Base-by-base conservation (phyloP, 2,888 invertebrate species). In the Deroplatys truncata region DNA sequence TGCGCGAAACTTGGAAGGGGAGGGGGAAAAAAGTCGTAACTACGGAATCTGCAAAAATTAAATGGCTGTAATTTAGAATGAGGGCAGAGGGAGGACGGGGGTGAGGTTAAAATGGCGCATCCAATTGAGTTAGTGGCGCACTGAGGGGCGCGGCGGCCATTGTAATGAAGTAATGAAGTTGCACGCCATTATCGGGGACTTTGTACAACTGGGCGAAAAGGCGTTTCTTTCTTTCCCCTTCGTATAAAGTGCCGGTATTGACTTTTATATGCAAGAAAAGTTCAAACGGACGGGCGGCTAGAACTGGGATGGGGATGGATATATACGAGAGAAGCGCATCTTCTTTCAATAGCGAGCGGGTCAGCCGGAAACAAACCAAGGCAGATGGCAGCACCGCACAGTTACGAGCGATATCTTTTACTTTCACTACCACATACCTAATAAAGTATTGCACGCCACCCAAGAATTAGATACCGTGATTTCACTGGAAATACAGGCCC, bases 111-210 rank as follows among this genome's bases (percentile, higher is more conserved):
- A 72, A 72, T 72, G 56, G 56, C 56, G 56, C 56, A 72, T 72
- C 56, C 56, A 72, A 72, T 72, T 72, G 56, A 72, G 56, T 72
- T 72, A 72, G 56, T 72, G 56, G 56, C 56, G 56, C 56, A 72
- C 56, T 72, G 56, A 72, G 56, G 56, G 56, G 56, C 56, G 56
- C 56, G 56, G 56, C 56, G 56, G 43, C 35, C 85, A 85, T 85
- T 35, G 85, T 85, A 85, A 85, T 85, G 85, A 85, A 35, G 43
- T 35, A 85, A 35, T 85, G 85, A 85, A 85, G 85, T 85, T 85
- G 16, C 85, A 85, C 85, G n/a, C 43, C 43, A 85, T 85, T 85
- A 85, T 43, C 35, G 25, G 85, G 20, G 56, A 72, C 56, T 72
- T 72, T 72, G 56, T 72, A 72, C 56, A 72, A 72, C 56, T 72